A percentile compares a stretch with the other conserved stretches of the same genome.
phyloP scores from a whole-genome alignment of 1,140 invertebrate genomes.

The Drosophila dunni region DNA sequence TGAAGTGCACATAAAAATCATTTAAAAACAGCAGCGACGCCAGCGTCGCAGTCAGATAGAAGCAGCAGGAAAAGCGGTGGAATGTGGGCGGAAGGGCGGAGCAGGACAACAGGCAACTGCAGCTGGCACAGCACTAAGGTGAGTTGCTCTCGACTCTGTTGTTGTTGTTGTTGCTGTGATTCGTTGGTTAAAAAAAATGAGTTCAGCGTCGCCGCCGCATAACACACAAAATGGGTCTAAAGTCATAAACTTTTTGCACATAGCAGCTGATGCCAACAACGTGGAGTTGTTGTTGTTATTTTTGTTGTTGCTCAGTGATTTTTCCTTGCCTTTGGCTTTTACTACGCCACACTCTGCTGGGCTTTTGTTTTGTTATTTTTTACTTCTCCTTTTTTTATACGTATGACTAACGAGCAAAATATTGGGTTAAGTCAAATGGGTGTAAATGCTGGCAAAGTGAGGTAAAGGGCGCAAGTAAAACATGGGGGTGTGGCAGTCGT shows the following conservation, averaged over 20 bases:
- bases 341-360: slow-evolving; percentile 69
- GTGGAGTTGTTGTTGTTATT: slow-evolving; percentile 49
- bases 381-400: background rate
- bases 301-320: slow-evolving; percentile 71
- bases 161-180: slow-evolving; percentile 43
- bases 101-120: slow-evolving; percentile 23
- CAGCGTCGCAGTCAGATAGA: slow-evolving; percentile 28
- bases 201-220: slow-evolving; percentile 57
- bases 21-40: slow-evolving; percentile 74
- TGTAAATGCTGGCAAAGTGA: slow-evolving; percentile 1
- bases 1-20: slow-evolving; percentile 81
- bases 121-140: slow-evolving; percentile 59
- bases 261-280: slow-evolving; percentile 78
- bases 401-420: slow-evolving; percentile 76
- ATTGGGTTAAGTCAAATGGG: slow-evolving; percentile 77
- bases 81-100: background rate
- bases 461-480: background rate
- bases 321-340: slow-evolving; percentile 79
- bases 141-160: slow-evolving; percentile 22
- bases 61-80: background rate
- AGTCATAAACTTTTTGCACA: slow-evolving; percentile 81
- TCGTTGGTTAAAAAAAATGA: slow-evolving; percentile 60
- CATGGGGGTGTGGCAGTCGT: background rate
- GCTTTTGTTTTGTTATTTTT: slow-evolving; percentile 65
- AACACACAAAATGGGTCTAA: slow-evolving; percentile 79